Base-by-base conservation (phyloP, 2,797 vertebrate genomes). In the Erpetoichthys calabaricus region DNA sequence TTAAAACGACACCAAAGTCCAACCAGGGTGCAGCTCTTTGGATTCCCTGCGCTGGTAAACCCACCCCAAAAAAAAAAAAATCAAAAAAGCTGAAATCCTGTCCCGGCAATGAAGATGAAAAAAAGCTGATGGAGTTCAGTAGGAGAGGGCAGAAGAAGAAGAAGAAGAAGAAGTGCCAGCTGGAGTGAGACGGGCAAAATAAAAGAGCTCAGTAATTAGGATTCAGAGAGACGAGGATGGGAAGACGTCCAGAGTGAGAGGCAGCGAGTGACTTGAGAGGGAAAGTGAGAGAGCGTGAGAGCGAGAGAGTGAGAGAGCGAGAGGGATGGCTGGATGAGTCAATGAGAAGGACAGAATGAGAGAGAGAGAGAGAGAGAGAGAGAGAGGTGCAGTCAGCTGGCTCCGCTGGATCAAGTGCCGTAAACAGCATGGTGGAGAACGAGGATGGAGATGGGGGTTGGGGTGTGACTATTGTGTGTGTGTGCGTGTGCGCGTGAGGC, bases 271-370 rank as follows among this genome's bases (percentile, higher is more conserved):
- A 75, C 72, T 45, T 42, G 55, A 77, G 74, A 74, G 77, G 56
- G 52, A 57, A 57, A 83, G 78, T 81, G 84, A 78, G 86, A 85
- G 84, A 85, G 84, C 81, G 83, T 83, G 82, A 75, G 80, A 84
- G 75, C 76, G 76, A 76, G 68, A 74, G 80, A 80, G 81, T 81
- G 75, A 72, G 80, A 83, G 79, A 78, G 79, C 73, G 76, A 71
- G 63, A 72, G 76, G 66, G 72, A 70, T 56, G 58, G 60, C 62
- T 66, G 42, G 50, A 47, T 51, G 56, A 42, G 52, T 58, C 56
- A 44, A 42, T 47, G 44, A 47, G 61, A 57, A 53, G 45, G 57
- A 49, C 52, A 63, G 53, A 49, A 25, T 25, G 44, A 50, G 61
- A 57, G 55, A 43, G 57, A 49, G 51, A 63, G 51, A 49, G 60